Evolutionary conservation across 2,113 vertebrate genomes (phyloP), one percentile per base, ranked within the genome.

Genomic region (Trematomus loennbergii): DNA sequence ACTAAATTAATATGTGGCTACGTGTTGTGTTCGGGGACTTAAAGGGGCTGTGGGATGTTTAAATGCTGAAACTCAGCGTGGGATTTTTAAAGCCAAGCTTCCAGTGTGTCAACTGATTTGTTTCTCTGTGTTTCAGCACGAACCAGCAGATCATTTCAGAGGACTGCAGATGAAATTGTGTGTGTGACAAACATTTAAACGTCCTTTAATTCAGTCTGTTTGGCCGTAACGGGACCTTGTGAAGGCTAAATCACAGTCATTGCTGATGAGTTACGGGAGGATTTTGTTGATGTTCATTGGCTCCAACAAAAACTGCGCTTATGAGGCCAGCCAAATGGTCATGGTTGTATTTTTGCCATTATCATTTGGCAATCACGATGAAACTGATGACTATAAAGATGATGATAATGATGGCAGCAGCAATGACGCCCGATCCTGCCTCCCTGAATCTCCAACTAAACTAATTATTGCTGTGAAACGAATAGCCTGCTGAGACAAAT

Each of bases 1-100:
- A 62, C 61, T 87, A 66, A 66, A 50, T 87, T 86, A 87, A 84
- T 90, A 87, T 81, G 84, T 80, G 72, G 67, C 78, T 79, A 50
- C 66, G n/a, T 80, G 72, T 79, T 70, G 78, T 67, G 73, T 77
- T 75, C 67, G 73, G 74, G 83, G 69, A 82, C 68, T 69, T 9
- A 16, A 63, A 75, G 66, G 60, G 55, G 73, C 67, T 25, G 57
- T 61, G 61, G 71, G 65, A 71, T 62, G 79, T 83, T 86, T 18
- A 65, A 90, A 79, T 67, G 65, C 76, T 69, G 48, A 59, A 89
- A 63, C 86, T 58, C 91, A 87, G 91, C 87, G n/a, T 74, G 88
- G 20, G 67, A 55, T 64, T 84, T 81, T 77, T 79, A 66, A 90
- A 85, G 64, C 78, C 82, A 64, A 61, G 81, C 77, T 54, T 77